A percentile compares a stretch with the other conserved stretches of the same genome.
phyloP scores from a whole-genome alignment of 2,797 vertebrate species.

The Peromyscus attwateri region DNA sequence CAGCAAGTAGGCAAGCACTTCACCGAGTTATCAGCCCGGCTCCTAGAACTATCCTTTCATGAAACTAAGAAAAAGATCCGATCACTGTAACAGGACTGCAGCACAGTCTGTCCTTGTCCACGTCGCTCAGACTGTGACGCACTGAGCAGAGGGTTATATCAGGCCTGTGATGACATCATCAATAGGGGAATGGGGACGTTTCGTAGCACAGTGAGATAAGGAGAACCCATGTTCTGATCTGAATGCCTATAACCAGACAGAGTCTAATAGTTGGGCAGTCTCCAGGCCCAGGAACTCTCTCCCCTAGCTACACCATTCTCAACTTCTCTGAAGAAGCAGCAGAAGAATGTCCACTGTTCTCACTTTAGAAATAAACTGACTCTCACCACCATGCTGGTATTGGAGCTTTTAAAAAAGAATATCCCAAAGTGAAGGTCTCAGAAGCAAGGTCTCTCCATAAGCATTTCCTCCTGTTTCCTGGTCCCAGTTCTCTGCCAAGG shows the following conservation, averaged over 20 bases:
- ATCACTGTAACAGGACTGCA: neutral
- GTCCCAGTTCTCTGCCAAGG: neutral
- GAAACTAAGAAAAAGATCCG: neutral
- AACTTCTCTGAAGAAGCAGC: neutral
- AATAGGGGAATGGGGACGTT: neutral
- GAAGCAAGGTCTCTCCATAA: neutral
- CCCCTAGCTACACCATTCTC: neutral
- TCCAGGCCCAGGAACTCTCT: neutral
- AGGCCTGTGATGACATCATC: neutral
- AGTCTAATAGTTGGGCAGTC: neutral
- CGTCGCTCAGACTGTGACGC: neutral
- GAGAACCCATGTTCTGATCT: neutral
- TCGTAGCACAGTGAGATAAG: neutral
- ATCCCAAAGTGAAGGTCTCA: neutral
- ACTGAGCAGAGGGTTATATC: neutral
- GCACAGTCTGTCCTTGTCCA: neutral
- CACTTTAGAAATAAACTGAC: neutral
- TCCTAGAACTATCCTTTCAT: neutral
- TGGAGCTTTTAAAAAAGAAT: neutral
- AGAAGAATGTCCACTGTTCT: neutral
- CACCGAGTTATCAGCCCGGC: neutral
- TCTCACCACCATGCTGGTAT: neutral
- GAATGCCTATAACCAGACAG: too few relatives aligned
- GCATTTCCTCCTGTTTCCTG: neutral
- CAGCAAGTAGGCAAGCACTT: neutral